A percentile compares a stretch with the other conserved stretches of the same genome.
Evolutionary conservation across 2,113 vertebrate genomes (phyloP).

Genomic region (Cygnus buccinator): DNA sequence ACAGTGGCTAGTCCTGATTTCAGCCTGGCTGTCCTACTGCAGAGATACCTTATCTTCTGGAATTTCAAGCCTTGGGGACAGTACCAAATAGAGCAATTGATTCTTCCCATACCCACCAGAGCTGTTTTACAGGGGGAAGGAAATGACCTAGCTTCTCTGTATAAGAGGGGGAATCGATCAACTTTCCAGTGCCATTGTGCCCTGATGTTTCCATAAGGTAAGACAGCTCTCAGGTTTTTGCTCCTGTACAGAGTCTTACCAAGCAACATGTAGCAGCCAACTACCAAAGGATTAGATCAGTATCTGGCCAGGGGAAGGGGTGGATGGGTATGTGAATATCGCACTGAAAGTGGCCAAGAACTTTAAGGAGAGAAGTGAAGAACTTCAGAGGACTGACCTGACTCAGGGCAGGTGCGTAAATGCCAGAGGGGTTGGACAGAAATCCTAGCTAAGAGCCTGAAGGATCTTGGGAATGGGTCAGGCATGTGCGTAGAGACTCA

Average conservation of each 20-base stretch:
- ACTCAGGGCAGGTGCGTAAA: not conserved
- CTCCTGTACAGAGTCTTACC: not conserved
- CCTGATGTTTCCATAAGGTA: not conserved
- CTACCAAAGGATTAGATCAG: not conserved
- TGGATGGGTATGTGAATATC: not conserved
- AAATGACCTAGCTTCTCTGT: conserved; percentile 6
- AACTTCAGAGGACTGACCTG: not conserved
- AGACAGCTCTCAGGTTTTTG: not conserved
- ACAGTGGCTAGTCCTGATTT: conserved; percentile 26
- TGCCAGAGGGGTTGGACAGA: not conserved
- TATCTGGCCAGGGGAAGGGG: not conserved
- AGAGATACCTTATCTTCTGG: conserved; percentile 37
- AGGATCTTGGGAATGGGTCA: not conserved
- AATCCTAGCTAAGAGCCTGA: not conserved
- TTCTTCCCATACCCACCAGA: not conserved
- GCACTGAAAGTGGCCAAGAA: not conserved
- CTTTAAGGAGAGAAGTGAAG: not conserved
- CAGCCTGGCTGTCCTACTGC: not conserved
- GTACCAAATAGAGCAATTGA: not conserved
- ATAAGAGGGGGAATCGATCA: not conserved
- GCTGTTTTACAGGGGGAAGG: not conserved
- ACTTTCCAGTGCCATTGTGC: not conserved
- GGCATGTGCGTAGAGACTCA: not conserved
- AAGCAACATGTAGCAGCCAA: not conserved
- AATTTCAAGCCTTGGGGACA: conserved; percentile 14